Evolutionary conservation across 2,888 invertebrate species (phyloP).

Genomic region (Euplexia lucipara): DNA sequence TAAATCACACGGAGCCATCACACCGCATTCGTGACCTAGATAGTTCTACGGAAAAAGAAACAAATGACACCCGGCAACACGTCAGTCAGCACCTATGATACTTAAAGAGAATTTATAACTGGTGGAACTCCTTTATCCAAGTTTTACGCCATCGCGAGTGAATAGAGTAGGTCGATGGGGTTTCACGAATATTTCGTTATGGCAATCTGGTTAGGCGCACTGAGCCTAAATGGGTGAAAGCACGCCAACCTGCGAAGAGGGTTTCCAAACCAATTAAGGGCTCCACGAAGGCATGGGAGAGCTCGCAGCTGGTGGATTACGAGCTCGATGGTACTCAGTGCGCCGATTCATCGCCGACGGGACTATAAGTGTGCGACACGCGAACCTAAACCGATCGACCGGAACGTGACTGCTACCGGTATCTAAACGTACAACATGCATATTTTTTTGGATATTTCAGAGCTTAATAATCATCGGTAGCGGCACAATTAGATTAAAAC

Average conservation of each 20-base stretch:
- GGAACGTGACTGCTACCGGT: slow-evolving; percentile 60
- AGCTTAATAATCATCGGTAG: background rate
- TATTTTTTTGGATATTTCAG: slow-evolving; percentile 17
- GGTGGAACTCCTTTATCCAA: slow-evolving; percentile 74
- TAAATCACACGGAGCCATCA: slow-evolving; percentile 66
- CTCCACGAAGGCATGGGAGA: slow-evolving; percentile 89
- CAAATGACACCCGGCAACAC: slow-evolving; percentile 73
- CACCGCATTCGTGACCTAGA: slow-evolving; percentile 74
- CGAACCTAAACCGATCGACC: slow-evolving; percentile 74
- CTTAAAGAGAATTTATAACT: slow-evolving; percentile 80
- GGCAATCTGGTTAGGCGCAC: slow-evolving; percentile 89
- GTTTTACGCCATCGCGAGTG: slow-evolving; percentile 72
- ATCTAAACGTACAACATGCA: slow-evolving; percentile 20
- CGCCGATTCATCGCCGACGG: slow-evolving; percentile 79
- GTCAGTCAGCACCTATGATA: slow-evolving; percentile 80
- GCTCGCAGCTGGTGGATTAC: slow-evolving; percentile 85
- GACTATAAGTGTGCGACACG: slow-evolving; percentile 82
- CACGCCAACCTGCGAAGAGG: slow-evolving; percentile 89
- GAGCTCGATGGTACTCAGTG: slow-evolving; percentile 89
- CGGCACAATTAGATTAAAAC: background rate
- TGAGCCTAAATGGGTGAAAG: slow-evolving; percentile 84
- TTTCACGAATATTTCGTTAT: slow-evolving; percentile 87
- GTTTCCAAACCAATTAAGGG: slow-evolving; percentile 90
- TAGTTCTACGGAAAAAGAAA: slow-evolving; percentile 69
- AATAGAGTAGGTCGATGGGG: slow-evolving; percentile 81